Percentiles rank a stretch among this genome's conserved stretches.
These are phyloP conservation scores for Pogonus chalceus DNA, from an alignment of 1,140 invertebrate genomes.

Conservation along the genomic window DNA sequence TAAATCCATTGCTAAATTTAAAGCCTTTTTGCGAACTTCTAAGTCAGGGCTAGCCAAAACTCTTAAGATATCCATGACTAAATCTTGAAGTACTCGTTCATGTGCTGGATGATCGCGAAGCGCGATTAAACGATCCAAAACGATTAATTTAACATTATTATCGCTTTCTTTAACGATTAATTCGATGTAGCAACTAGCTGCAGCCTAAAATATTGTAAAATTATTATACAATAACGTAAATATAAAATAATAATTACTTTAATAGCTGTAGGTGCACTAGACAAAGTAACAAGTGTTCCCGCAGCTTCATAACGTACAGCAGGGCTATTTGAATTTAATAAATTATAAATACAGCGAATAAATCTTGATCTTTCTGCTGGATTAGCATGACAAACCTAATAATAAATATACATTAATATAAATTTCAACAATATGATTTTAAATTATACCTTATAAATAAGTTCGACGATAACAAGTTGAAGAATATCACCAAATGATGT, in stretches of 20 bases:
- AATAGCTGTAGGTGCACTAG: conserved; percentile 91
- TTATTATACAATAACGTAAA: background rate
- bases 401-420: conserved; percentile 9
- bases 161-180: conserved; percentile 98
- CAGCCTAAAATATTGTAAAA: conserved; percentile 49
- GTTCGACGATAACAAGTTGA: conserved; percentile 96
- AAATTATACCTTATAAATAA: conserved; percentile 91
- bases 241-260: conserved; percentile 47
- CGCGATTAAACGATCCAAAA: conserved; percentile 86
- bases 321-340: conserved; percentile 91
- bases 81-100: conserved; percentile 88
- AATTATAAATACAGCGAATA: conserved; percentile 96
- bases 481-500: conserved; percentile 95
- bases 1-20: conserved; percentile 82
- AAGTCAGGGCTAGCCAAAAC: conserved; percentile 89
- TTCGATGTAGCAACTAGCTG: conserved; percentile 96
- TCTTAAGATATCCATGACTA: conserved; percentile 96
- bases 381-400: conserved; percentile 89
- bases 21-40: conserved; percentile 85
- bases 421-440: background rate
- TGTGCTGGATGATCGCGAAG: conserved; percentile 79
- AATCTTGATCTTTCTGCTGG: conserved; percentile 93
- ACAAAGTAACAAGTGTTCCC: conserved; percentile 98
- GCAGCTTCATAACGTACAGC: conserved; percentile 98
- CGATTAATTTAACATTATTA: conserved; percentile 99